Base-by-base conservation (phyloP, 2,113 vertebrate genomes). In the Anser cygnoides region DNA sequence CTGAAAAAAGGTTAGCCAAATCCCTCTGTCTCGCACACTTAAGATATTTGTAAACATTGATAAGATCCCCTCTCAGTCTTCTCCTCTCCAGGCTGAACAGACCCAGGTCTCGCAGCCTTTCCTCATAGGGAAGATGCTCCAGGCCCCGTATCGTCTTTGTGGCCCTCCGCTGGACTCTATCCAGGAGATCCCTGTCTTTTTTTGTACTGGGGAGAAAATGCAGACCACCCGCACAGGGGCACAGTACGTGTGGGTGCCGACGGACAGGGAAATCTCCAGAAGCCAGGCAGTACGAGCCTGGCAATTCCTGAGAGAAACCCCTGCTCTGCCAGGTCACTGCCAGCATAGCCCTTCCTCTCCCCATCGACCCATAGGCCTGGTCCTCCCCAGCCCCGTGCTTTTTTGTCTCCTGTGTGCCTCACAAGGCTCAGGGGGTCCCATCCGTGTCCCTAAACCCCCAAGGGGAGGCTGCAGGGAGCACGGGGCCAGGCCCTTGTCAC, bases 291-390 rank as follows among this genome's bases (percentile, higher is more conserved):
- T 21, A 66, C 5, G 4, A 71, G 10, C 39, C 66, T 65, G 39
- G 14, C 35, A 41, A 59, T 86, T 26, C 58, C 65, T 33, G 44
- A 72, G 29, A 49, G 4, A 33, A 46, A 66, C 20, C 21, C 25
- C 6, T 29, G 28, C 25, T 61, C 76, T 54, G 21, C 71, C 44
- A 23, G 23, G 41, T 66, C 37, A 35, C 43, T 70, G 16, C 55
- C 35, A 18, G 29, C 57, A 76, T 19, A 39, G 52, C 55, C 52
- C 28, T 49, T 3, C 11, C 71, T 4, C 15, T 61, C 65, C 21
- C 8, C 29, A 33, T 29, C 2, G 0, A 70, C 52, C 70, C 3
- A 0, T 3, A 63, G 20, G 25, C 44, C 70, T 0, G 0, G 18
- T 17, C 71, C 76, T 76, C 37, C 33, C 10, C 31, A 90, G 2